A percentile compares a stretch with the other conserved stretches of the same genome.
phyloP scores from a whole-genome alignment of 1,140 invertebrate species.

The Metaphire vulgaris region DNA sequence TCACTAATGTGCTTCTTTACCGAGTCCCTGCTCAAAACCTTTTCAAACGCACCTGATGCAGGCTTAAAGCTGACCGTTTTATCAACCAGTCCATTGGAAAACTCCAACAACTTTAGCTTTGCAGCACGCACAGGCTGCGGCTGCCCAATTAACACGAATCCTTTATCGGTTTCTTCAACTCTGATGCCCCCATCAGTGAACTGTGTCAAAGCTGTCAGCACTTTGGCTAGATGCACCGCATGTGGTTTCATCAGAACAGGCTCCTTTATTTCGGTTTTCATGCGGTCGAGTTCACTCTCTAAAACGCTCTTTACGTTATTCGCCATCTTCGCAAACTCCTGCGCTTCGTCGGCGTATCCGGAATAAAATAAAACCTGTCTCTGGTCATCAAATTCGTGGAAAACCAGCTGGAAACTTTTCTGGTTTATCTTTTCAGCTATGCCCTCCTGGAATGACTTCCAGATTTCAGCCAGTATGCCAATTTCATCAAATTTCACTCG shows the following conservation, averaged over 20 bases:
- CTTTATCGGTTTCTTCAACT: neutral
- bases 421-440: neutral
- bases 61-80: neutral
- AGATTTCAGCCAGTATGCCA: neutral
- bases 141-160: neutral
- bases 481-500: neutral
- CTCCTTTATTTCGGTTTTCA: neutral
- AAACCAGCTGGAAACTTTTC: neutral
- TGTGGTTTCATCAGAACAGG: neutral
- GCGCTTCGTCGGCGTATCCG: neutral
- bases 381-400: neutral
- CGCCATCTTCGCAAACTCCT: neutral
- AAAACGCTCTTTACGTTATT: neutral
- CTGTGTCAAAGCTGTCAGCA: neutral
- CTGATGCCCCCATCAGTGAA: neutral
- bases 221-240: neutral
- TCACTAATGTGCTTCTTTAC: neutral
- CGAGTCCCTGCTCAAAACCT: neutral
- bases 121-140: neutral
- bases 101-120: neutral
- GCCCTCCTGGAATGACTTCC: neutral
- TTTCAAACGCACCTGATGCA: neutral
- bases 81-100: neutral
- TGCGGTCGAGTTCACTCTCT: neutral
- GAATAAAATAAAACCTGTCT: neutral